Percentiles rank a stretch among this genome's conserved stretches.
phyloP scores from a whole-genome alignment of 1,140 invertebrate genomes.

The Brachionus plicatilis region DNA sequence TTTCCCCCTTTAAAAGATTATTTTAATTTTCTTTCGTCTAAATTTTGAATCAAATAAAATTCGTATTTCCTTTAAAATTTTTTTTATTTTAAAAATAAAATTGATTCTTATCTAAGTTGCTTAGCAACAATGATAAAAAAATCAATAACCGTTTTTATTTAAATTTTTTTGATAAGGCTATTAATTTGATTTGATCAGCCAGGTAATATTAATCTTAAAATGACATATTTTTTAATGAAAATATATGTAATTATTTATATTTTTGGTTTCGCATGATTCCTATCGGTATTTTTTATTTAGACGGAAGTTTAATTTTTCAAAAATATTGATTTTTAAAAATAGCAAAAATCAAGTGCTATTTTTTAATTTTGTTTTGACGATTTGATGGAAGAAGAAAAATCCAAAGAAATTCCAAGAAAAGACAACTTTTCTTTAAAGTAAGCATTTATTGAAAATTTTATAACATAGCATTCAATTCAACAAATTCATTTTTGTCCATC shows the following conservation, averaged over 20 bases:
- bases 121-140: neutral
- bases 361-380: neutral
- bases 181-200: neutral
- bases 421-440: neutral
- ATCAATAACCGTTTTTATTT: neutral
- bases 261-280: neutral
- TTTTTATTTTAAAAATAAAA: neutral
- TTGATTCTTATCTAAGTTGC: neutral
- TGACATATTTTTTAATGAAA: neutral
- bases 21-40: neutral
- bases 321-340: neutral
- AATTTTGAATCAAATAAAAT: neutral
- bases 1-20: neutral
- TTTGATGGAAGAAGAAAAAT: conserved; percentile 2
- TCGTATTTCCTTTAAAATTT: neutral
- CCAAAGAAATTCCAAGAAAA: neutral
- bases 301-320: neutral
- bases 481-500: no score
- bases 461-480: neutral
- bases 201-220: neutral
- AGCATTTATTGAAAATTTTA: neutral
- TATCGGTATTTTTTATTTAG: neutral
- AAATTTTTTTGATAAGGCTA: neutral
- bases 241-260: neutral
- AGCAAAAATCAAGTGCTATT: neutral